Percentiles rank a stretch among this genome's conserved stretches.
Conservation (phyloP, 2,113 vertebrate species). For the Falco punctatus region DNA sequence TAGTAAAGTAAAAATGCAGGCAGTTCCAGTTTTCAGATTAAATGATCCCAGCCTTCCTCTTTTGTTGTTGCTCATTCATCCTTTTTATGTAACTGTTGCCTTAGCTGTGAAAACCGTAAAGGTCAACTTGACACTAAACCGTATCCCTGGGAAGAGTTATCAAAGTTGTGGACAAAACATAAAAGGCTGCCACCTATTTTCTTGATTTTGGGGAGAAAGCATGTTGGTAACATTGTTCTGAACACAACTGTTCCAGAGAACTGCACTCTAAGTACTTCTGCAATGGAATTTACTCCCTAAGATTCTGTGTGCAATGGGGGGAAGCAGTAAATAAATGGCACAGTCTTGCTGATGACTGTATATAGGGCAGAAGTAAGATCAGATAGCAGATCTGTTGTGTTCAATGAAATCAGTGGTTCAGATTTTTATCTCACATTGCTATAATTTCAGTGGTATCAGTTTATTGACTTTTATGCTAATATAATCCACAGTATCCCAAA, state of each 20-base stretch:
- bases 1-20: background rate
- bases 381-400: background rate
- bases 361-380: background rate
- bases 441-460: background rate
- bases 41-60: background rate
- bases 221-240: background rate
- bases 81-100: conserved; percentile 50
- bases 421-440: background rate
- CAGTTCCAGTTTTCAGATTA: conserved; percentile 7
- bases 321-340: background rate
- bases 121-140: conserved; percentile 26
- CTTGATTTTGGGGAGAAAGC: background rate
- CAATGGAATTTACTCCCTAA: background rate
- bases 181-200: background rate
- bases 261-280: background rate
- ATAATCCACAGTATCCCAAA: background rate
- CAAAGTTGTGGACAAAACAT: background rate
- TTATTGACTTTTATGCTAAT: background rate
- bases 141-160: background rate
- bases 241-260: background rate
- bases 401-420: background rate
- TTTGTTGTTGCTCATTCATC: conserved; percentile 59
- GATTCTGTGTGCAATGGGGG: background rate
- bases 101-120: conserved; percentile 32
- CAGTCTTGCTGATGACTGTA: background rate